phyloP scores from a whole-genome alignment of 2,113 vertebrate genomes.

The Boleophthalmus pectinirostris region DNA sequence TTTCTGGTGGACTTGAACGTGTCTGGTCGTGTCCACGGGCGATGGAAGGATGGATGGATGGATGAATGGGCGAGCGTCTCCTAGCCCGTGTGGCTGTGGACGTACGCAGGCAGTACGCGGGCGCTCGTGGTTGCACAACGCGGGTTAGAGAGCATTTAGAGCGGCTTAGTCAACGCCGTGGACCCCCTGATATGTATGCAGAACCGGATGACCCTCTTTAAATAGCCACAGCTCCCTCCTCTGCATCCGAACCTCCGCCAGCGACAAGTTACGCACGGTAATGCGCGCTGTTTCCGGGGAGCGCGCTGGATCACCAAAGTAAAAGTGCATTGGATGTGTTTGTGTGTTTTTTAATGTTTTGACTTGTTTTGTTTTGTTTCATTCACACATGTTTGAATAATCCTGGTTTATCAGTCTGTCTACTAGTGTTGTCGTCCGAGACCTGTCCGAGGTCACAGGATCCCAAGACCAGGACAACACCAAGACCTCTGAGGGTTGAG shows the following conservation, averaged over 20 bases:
- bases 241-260: constrained; percentile 32
- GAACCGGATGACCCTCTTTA: constrained; percentile 69
- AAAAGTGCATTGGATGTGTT: background rate
- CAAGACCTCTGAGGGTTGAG: too few relatives aligned
- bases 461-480: too few relatives aligned
- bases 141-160: constrained; percentile 57
- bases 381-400: too few relatives aligned
- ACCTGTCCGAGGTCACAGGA: too few relatives aligned
- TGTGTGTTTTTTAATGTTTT: background rate
- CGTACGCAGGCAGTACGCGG: background rate
- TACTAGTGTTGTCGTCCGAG: too few relatives aligned
- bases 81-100: constrained; percentile 4
- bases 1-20: constrained; percentile 2
- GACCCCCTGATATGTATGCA: constrained; percentile 59
- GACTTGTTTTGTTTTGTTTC: too few relatives aligned
- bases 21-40: constrained; percentile 2
- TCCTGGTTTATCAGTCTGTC: too few relatives aligned
- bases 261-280: constrained; percentile 30
- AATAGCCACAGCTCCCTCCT: constrained; percentile 72
- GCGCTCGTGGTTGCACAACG: constrained; percentile 8
- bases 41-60: constrained; percentile 20
- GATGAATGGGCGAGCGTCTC: constrained; percentile 10
- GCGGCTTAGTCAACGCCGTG: constrained; percentile 52
- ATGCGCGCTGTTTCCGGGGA: constrained; percentile 36
- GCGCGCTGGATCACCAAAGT: background rate